phyloP scores from a whole-genome alignment of 2,888 invertebrate genomes.

The Drosophila pseudotalamancana region DNA sequence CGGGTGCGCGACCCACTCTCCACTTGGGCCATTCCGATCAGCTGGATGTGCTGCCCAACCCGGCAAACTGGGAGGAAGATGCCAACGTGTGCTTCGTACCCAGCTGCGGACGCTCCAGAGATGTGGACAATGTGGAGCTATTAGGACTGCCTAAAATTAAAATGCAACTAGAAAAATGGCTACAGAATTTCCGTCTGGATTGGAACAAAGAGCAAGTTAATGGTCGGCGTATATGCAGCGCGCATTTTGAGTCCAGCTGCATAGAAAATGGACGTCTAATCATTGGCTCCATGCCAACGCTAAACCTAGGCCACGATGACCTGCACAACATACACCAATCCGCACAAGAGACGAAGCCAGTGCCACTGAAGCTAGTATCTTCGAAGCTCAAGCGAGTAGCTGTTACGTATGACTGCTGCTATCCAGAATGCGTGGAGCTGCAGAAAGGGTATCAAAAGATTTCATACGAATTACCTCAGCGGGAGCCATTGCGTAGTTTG shows the following conservation, averaged over 20 bases:
- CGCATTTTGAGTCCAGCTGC: conserved; percentile 61
- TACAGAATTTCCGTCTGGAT: conserved; percentile 59
- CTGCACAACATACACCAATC: conserved; percentile 28
- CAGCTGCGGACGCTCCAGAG: conserved; percentile 40
- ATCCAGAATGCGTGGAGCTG: conserved; percentile 60
- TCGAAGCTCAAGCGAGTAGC: conserved; percentile 20
- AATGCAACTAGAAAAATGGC: conserved; percentile 60
- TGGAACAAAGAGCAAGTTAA: conserved; percentile 16
- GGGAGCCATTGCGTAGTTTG: conserved; percentile 24
- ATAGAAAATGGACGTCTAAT: conserved; percentile 39
- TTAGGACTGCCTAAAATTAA: conserved; percentile 55
- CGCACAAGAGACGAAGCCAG: background rate
- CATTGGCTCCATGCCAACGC: conserved; percentile 65
- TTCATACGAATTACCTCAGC: conserved; percentile 55
- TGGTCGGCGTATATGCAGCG: conserved; percentile 52
- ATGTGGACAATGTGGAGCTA: conserved; percentile 33
- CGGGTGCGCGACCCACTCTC: conserved; percentile 70
- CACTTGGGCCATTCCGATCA: conserved; percentile 58
- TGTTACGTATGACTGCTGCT: conserved; percentile 49
- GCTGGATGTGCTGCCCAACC: conserved; percentile 57
- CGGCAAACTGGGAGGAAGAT: conserved; percentile 28
- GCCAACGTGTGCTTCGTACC: conserved; percentile 56
- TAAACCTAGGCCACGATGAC: conserved; percentile 62
- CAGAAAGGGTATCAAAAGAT: conserved; percentile 36
- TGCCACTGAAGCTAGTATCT: conserved; percentile 20